Base-by-base conservation (phyloP, 2,113 vertebrate species). In the Pomatorhinus ruficollis region DNA sequence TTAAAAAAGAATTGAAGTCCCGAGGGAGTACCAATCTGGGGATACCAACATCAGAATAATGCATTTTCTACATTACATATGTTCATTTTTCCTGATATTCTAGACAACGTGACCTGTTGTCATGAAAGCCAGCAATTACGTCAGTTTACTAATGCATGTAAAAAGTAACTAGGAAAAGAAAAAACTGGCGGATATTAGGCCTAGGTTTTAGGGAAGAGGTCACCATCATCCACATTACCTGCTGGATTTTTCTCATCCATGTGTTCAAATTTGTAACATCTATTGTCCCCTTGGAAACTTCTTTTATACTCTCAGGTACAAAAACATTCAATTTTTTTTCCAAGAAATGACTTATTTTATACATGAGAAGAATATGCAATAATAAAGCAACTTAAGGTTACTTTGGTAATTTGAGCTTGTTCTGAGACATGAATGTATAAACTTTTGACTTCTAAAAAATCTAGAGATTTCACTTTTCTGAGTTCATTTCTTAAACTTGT, bases 1-100 rank as follows among this genome's bases (percentile, higher is more conserved):
- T 27, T 31, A 5, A 31, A 44, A 60, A 22, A 30, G 1, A 35
- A 22, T 18, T 37, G 6, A 63, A 76, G 35, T 47, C 23, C 19
- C 1, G 1, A 37, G 7, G 12, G 3, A 39, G 3, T 53, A 57
- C 9, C 8, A 35, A 9, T 66, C 12, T 61, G 18, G 27, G 11
- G 21, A 33, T 64, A 9, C 8, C 89, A 74, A 78, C 7, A 76
- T 52, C 40, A 68, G 5, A 60, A 39, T 11, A 79, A 28, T 1
- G 0, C 75, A 30, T 64, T 80, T 88, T 76, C 27, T 44, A 0
- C 78, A 27, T 69, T 59, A 31, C 4, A 74, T 61, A 33, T 14
- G 23, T 82, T 64, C 2, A 14, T 71, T 72, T 60, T 42, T 86
- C 19, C 18, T 47, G 3, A 1, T 60, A 24, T 60, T 56, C 9